phyloP scores from a whole-genome alignment of 2,113 vertebrate species.

The Psittacula cyanocephala region DNA sequence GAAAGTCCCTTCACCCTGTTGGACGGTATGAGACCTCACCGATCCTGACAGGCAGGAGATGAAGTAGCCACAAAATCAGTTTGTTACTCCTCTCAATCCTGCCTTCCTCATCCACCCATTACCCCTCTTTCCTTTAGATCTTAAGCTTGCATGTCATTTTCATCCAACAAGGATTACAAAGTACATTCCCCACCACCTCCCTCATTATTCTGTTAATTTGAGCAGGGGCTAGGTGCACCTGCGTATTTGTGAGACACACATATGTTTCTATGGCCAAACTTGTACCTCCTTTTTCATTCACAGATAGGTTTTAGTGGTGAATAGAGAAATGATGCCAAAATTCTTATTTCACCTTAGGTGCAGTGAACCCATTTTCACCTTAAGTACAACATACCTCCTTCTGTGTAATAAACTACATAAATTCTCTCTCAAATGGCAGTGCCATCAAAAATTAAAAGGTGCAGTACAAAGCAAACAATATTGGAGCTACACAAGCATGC shows the following conservation, averaged over 20 bases:
- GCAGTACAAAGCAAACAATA: constrained; percentile 2
- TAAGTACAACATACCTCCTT: background rate
- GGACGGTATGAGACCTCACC: background rate
- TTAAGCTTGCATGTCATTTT: background rate
- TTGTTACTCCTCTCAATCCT: background rate
- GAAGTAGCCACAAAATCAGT: background rate
- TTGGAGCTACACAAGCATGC: background rate
- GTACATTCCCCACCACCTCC: background rate
- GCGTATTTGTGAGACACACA: background rate
- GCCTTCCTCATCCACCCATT: background rate
- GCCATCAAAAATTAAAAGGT: constrained; percentile 41
- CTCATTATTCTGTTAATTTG: background rate
- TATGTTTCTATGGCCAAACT: background rate
- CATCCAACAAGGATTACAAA: background rate
- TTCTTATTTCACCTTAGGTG: background rate
- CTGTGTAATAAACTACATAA: background rate
- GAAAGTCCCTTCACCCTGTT: background rate
- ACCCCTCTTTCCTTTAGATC: background rate
- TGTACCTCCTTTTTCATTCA: background rate
- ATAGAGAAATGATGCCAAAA: background rate
- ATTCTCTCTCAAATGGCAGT: background rate
- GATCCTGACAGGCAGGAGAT: background rate
- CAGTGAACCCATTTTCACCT: background rate
- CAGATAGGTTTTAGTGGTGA: background rate
- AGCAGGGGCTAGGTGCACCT: background rate